These are phyloP conservation scores for Pentalonia nigronervosa DNA, from an alignment of 1,140 invertebrate genomes.

Conservation along the genomic window DNA sequence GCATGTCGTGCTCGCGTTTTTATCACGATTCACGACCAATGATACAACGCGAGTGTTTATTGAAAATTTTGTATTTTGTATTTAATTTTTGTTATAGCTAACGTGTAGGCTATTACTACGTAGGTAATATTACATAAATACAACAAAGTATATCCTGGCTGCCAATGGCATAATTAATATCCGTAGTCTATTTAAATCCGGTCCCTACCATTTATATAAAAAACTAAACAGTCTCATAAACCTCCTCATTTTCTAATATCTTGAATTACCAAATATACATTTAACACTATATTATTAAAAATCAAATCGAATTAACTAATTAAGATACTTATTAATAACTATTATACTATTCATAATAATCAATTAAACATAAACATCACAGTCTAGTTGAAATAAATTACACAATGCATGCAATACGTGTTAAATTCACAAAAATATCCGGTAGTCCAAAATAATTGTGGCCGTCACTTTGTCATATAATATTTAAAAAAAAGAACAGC, in stretches of 20 bases:
- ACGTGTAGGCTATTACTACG: not conserved
- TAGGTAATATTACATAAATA: not conserved
- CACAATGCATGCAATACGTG: not conserved
- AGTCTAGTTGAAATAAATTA: not conserved
- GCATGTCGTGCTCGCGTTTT: not conserved
- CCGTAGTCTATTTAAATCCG: not conserved
- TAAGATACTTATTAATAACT: not conserved
- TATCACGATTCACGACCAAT: not conserved
- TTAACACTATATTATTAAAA: not conserved
- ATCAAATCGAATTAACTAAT: not conserved
- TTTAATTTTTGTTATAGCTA: not conserved
- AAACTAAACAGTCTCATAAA: not conserved
- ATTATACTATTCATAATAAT: not conserved
- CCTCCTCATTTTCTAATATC: not conserved
- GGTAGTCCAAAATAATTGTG: not conserved
- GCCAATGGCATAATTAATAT: not conserved
- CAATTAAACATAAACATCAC: not conserved
- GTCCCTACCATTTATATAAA: not conserved
- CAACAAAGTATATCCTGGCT: not conserved
- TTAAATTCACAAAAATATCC: not conserved
- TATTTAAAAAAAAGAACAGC: not conserved
- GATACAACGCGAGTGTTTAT: not conserved
- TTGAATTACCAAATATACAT: not conserved
- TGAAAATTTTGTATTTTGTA: constrained; percentile 2
- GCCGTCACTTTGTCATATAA: not conserved